These are phyloP conservation scores for Thymelicus sylvestris DNA, from an alignment of 2,888 invertebrate species.

Conservation along the genomic window DNA sequence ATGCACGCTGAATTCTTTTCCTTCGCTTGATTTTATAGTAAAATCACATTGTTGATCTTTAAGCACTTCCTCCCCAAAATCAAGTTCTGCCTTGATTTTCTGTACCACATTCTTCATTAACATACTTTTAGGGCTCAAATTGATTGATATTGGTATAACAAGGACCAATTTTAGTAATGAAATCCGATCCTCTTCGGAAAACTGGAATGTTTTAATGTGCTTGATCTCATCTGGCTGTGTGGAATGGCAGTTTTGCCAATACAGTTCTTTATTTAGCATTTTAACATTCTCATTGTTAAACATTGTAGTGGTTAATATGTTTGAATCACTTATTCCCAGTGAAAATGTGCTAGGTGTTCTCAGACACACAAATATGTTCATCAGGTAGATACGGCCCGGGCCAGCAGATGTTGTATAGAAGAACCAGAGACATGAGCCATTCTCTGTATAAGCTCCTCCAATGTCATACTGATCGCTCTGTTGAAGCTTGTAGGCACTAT, in stretches of 20 bases:
- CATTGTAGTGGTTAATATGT: conserved; percentile 35
- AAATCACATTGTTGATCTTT: conserved; percentile 64
- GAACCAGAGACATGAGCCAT: conserved; percentile 69
- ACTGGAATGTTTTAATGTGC: conserved; percentile 62
- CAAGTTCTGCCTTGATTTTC: conserved; percentile 62
- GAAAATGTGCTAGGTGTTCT: conserved; percentile 58
- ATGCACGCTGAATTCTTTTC: conserved; percentile 60
- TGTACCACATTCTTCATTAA: conserved; percentile 55
- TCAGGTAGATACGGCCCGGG: conserved; percentile 57
- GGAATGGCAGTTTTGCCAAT: conserved; percentile 54
- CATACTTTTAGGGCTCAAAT: conserved; percentile 51
- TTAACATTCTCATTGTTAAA: conserved; percentile 39
- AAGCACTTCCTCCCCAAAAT: conserved; percentile 53
- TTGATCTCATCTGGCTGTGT: conserved; percentile 55
- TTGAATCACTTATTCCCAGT: conserved; percentile 55
- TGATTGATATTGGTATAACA: conserved; percentile 61
- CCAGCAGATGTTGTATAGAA: conserved; percentile 60
- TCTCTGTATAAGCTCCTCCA: conserved; percentile 64
- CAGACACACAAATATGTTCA: conserved; percentile 69
- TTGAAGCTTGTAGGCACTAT: conserved; percentile 55
- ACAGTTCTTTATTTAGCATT: conserved; percentile 42
- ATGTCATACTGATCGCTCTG: conserved; percentile 59
- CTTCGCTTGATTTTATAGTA: conserved; percentile 55
- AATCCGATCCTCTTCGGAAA: conserved; percentile 50
- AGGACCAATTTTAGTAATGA: conserved; percentile 50